Base-by-base conservation (phyloP, 2,888 invertebrate genomes). In the Xanthostigma xanthostigma region DNA sequence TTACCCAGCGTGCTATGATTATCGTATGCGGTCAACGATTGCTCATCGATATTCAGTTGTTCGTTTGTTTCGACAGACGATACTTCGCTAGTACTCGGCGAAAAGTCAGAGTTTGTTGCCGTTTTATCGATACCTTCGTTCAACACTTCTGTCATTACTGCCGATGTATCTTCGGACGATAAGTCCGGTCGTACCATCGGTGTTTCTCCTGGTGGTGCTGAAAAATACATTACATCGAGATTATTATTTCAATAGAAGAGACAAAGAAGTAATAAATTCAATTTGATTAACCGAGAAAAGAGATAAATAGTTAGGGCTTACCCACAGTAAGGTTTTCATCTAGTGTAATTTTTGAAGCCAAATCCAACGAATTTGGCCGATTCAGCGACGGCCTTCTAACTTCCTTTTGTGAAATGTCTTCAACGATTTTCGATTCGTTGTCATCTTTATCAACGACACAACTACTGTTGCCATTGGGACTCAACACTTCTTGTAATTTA, bases 1-100 rank as follows among this genome's bases (percentile, higher is more conserved):
- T 80, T 79, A 1, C 89, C 89, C 48, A 89, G 52, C 65, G 66
- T 48, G 27, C 12, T 43, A 36, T 48, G 43, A 43, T 48, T 48
- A 42, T 48, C 48, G 8, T 40, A 43, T n/a, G 13, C 46, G 54
- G 60, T 64, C 45, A 65, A 64, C 3, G 62, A 60, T 12, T 57
- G 54, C 51, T 63, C 63, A 8, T 62, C 63, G 3, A 62, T 61
- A 38, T 60, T 58, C 51, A 58, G 61, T 36, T 58, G 57, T 13
- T 54, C 56, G 34, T 59, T 58, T 38, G 59, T 58, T 49, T 54
- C 49, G 47, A 37, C 58, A 45, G 53, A 54, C 6, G 47, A 48
- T 9, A 48, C 48, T 36, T 48, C 48, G 9, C 43, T 43, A 8
- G 48, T 42, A 36, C 48, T 48, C 17, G 48, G 48, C 12, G 48